Percentiles rank a stretch among this genome's conserved stretches.
These are phyloP conservation scores for Cacatua alba DNA, from an alignment of 2,113 vertebrate genomes.

Conservation along the genomic window DNA sequence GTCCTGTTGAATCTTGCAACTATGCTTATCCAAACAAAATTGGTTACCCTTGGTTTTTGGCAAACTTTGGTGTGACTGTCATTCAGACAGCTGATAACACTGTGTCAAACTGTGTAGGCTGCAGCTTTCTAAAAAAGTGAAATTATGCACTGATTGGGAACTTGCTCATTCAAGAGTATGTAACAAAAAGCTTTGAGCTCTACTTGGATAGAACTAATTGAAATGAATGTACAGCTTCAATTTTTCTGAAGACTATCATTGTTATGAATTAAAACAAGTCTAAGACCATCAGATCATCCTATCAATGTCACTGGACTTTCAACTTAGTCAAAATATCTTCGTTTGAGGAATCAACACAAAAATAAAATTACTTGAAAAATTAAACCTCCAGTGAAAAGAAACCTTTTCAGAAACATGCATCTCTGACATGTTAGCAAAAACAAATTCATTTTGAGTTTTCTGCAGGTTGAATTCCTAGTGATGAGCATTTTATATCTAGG, in stretches of 20 bases:
- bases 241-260: neutral
- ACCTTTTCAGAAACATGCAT: neutral
- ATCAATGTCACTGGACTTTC: neutral
- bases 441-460: neutral
- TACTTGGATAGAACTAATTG: neutral
- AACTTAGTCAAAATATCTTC: neutral
- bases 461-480: neutral
- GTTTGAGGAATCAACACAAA: neutral
- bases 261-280: neutral
- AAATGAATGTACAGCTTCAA: neutral
- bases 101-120: neutral
- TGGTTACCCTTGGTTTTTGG: neutral
- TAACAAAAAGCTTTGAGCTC: neutral
- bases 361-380: neutral
- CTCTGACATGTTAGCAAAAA: neutral
- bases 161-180: accelerated
- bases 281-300: neutral
- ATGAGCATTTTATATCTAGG: neutral
- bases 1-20: neutral
- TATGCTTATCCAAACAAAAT: neutral
- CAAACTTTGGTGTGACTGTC: neutral
- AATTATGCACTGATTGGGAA: neutral
- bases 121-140: neutral
- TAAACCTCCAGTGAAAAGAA: neutral
- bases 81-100: neutral